Evolutionary conservation across 2,888 invertebrate species (phyloP), one percentile per base, ranked within the genome.

Genomic region (Dilophus febrilis): DNA sequence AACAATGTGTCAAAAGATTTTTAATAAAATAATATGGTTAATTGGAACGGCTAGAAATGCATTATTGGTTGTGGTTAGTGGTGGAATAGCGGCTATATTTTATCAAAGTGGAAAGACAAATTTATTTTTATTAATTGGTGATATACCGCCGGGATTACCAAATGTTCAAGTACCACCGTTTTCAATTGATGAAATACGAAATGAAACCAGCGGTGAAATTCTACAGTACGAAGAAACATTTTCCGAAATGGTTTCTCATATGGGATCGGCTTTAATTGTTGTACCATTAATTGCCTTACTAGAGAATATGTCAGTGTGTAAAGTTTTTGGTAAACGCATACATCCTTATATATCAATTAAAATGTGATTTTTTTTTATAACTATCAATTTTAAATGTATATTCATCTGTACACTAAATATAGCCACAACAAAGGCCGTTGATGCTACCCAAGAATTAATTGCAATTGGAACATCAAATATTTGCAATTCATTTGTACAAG

Each of bases 221-320:
- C 19, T 42, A 13, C 19, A 30, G 33, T 16, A 36, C 10, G 44
- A 28, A 2, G 54, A 58, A 41, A 52, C 48, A 31, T 80, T 85
- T 55, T 53, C 71, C 35, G 76, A 82, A 37, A 85, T 87, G 79
- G 68, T 78, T 40, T 69, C 79, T 46, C 75, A 79, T 56, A 67
- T 92, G 53, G 86, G 88, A 33, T 79, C 85, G 14, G 88, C 88
- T 11, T 66, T 92, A 40, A 66, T 84, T 43, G 87, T 94, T 27
- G 74, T 92, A 43, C 90, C 92, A 2, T 64, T 94, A 31, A 77
- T 92, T 51, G 81, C 84, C 13, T 64, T 94, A 40, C 71, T 94
- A 53, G 92, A 92, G 58, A 83, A 87, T 50, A 85, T 92, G 53
- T 85, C 92, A 18, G 86, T 88, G 50, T 87, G 86, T 61, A 88